phyloP scores from a whole-genome alignment of 1,140 invertebrate species.

The Steinernema khuongi region DNA sequence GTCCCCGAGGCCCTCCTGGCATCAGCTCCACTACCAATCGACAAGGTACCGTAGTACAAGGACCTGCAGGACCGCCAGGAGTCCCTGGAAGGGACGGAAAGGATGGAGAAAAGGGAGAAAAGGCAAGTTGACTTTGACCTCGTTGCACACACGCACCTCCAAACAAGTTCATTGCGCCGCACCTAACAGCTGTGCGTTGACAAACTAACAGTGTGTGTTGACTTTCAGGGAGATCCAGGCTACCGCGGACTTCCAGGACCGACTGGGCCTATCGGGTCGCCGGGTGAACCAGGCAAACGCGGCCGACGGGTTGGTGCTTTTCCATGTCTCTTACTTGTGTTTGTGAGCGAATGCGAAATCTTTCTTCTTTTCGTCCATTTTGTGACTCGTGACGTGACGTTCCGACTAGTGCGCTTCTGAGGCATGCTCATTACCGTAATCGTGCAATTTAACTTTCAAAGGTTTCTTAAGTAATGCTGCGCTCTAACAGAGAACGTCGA shows the following conservation, averaged over 20 bases:
- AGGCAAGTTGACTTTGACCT: slow-evolving; percentile 35
- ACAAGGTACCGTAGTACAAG: slow-evolving; percentile 36
- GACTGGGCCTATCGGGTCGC: slow-evolving; percentile 27
- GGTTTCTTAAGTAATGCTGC: neutral
- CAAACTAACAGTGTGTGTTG: slow-evolving; percentile 11
- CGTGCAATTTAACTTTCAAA: neutral
- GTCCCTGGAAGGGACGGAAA: slow-evolving; percentile 32
- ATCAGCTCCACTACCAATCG: neutral
- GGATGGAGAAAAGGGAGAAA: slow-evolving; percentile 53
- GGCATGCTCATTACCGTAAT: neutral
- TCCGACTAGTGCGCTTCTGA: neutral
- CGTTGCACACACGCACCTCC: neutral
- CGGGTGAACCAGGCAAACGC: slow-evolving; percentile 35
- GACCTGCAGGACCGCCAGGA: slow-evolving; percentile 41
- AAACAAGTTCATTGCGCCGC: neutral
- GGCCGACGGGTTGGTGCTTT: slow-evolving; percentile 33
- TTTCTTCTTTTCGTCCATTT: neutral
- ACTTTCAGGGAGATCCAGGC: slow-evolving; percentile 26
- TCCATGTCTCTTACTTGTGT: neutral
- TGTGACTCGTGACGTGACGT: slow-evolving; percentile 2
- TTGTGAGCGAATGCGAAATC: slow-evolving; percentile 3
- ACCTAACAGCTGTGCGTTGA: neutral
- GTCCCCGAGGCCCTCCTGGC: slow-evolving; percentile 32
- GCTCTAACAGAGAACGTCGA: no score
- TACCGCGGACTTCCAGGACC: slow-evolving; percentile 26